Base-by-base conservation (phyloP, 2,113 vertebrate genomes). In the Cyphomyrus discorhynchus region DNA sequence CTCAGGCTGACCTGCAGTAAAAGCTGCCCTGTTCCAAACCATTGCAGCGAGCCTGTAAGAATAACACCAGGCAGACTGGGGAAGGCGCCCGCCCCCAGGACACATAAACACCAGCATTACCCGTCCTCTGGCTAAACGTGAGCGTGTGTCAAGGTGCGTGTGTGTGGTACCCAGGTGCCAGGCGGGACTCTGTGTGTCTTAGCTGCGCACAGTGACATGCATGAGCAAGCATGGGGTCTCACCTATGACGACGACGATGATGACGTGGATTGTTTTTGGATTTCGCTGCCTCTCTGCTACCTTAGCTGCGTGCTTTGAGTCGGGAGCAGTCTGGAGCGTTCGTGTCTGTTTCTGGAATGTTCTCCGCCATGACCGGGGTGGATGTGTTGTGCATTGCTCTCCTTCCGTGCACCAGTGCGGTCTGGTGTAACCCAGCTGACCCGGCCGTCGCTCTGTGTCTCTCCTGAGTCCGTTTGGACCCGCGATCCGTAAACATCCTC, bases 1-100 rank as follows among this genome's bases (percentile, higher is more conserved):
- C 98, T 97, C 94, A 94, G 94, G 94, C 94, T 98, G 98, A 98
- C 98, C 98, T 94, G 94, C 92, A 94, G 93, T 96, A 96, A 97
- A 97, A 96, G 90, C 93, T 91, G 89, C 88, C 95, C 93, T 92
- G 96, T 97, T 97, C 97, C 94, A 97, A 95, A 96, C 96, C 95
- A 97, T 97, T 98, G 96, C 96, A 95, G 96, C 93, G 94, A 93
- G 95, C 92, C 94, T 92, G 94, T 96, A 97, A 98, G 97, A 98
- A 97, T 96, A 99, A 97, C 96, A 93, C 84, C 82, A 89, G 49
- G 27, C 86, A 17, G 77, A 62, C 49, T 77, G 24, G 80, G 24
- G 88, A 56, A 46, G 93, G 93, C 88, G 39, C 13, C 17, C 17
- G 19, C 19, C 74, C 49, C 47, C 82, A 62, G 27, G 74, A 92